Percentiles rank a stretch among this genome's conserved stretches.
Evolutionary conservation across 2,113 vertebrate species (phyloP).

Genomic region (Orthonyx spaldingii): DNA sequence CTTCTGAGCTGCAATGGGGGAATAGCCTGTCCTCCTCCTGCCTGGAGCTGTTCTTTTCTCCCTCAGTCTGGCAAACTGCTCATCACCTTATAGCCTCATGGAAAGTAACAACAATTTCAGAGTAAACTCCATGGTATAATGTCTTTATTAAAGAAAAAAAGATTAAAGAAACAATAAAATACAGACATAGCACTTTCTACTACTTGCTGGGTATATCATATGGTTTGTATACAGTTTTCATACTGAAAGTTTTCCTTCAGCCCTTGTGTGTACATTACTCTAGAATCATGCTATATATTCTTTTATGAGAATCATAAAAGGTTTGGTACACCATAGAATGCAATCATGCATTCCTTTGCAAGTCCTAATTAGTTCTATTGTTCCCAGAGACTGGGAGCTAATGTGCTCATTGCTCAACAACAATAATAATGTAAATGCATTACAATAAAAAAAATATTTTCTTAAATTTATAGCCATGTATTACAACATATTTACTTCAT

Average conservation of each 20-base stretch:
- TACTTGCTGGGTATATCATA: background rate
- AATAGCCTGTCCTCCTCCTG: background rate
- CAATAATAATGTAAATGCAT: background rate
- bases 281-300: background rate
- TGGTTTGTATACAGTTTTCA: background rate
- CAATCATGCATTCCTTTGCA: background rate
- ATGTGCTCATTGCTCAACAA: background rate
- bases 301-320: too few relatives aligned
- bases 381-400: background rate
- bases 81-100: too few relatives aligned
- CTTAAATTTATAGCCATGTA: background rate
- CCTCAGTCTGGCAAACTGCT: rapidly evolving
- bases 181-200: background rate
- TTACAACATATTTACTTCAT: background rate
- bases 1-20: background rate
- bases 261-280: background rate
- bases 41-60: background rate
- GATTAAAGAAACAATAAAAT: background rate
- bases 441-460: background rate
- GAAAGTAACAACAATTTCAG: background rate
- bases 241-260: background rate
- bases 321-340: background rate
- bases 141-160: too few relatives aligned
- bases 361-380: background rate
- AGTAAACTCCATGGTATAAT: background rate